Conservation (phyloP, 2,113 vertebrate species). For the Forbesichthys papilliferus region DNA sequence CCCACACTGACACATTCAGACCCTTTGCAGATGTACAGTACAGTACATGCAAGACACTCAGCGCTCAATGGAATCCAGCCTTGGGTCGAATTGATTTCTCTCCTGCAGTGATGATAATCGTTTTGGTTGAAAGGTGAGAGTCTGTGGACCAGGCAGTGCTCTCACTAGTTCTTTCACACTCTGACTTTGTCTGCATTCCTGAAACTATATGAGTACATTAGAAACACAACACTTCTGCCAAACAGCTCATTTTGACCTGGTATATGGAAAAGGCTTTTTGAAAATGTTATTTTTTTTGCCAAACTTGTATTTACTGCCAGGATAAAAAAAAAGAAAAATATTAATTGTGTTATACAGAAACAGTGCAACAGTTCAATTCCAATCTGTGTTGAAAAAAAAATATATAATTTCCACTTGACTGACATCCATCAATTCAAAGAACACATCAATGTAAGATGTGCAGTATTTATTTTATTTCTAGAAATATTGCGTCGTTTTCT, state of each 20-base stretch:
- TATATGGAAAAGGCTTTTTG: neutral
- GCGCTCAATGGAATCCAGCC: slow-evolving; percentile 14
- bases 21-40: slow-evolving; percentile 35
- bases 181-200: neutral
- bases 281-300: neutral
- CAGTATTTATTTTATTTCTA: neutral
- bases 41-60: slow-evolving; percentile 24
- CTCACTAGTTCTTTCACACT: slow-evolving; percentile 4
- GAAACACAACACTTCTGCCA: neutral
- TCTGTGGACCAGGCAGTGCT: slow-evolving; percentile 55
- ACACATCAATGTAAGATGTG: neutral
- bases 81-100: slow-evolving; percentile 51
- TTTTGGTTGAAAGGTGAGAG: slow-evolving; percentile 58
- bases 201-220: neutral
- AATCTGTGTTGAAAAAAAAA: neutral
- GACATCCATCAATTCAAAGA: neutral
- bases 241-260: neutral
- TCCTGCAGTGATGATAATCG: slow-evolving; percentile 69
- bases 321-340: neutral
- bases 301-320: neutral
- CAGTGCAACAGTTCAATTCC: neutral
- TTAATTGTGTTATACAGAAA: neutral
- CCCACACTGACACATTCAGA: slow-evolving; percentile 34
- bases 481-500: too few species aligned
- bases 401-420: neutral